Evolutionary conservation across 2,888 invertebrate genomes (phyloP).

Genomic region (Tetheella fluctuosa): DNA sequence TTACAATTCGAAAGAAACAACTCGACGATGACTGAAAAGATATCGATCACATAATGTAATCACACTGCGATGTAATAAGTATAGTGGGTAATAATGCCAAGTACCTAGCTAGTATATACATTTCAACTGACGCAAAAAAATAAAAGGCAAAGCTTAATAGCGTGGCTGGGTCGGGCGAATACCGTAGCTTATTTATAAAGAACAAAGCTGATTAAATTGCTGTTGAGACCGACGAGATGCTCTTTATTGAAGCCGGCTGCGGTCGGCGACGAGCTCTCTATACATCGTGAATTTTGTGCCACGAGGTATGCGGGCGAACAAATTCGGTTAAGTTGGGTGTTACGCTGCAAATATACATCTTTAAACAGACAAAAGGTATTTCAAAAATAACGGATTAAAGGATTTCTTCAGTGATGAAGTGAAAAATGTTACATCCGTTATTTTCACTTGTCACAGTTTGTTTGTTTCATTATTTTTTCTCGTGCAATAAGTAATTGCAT

Average conservation of each 20-base stretch:
- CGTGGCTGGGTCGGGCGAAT: slow-evolving; percentile 46
- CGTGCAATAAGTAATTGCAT: slow-evolving; percentile 7
- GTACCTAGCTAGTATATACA: no score
- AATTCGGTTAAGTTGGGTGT: slow-evolving; percentile 36
- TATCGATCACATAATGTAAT: slow-evolving; percentile 1
- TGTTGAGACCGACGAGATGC: slow-evolving; percentile 55
- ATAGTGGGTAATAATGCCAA: slow-evolving; percentile 27
- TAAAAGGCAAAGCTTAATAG: slow-evolving; percentile 43
- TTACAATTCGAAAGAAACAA: neutral
- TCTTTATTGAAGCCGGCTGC: slow-evolving; percentile 52
- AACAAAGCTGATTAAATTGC: slow-evolving; percentile 71
- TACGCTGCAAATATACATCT: slow-evolving; percentile 37
- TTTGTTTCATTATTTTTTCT: neutral
- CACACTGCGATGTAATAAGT: neutral
- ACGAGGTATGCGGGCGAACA: slow-evolving; percentile 31
- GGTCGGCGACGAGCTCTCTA: slow-evolving; percentile 36
- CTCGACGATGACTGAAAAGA: neutral
- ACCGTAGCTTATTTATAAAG: slow-evolving; percentile 60
- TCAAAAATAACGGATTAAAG: slow-evolving; percentile 12
- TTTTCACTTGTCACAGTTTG: neutral
- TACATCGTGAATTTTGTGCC: slow-evolving; percentile 35
- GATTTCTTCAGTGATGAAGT: slow-evolving; percentile 12
- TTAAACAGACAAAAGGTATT: slow-evolving; percentile 33
- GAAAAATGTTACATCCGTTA: slow-evolving; percentile 9
- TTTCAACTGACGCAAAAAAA: slow-evolving; percentile 39